A percentile compares a stretch with the other conserved stretches of the same genome.
These are phyloP conservation scores for Peucedramus taeniatus DNA, from an alignment of 2,113 vertebrate species.

Conservation along the genomic window DNA sequence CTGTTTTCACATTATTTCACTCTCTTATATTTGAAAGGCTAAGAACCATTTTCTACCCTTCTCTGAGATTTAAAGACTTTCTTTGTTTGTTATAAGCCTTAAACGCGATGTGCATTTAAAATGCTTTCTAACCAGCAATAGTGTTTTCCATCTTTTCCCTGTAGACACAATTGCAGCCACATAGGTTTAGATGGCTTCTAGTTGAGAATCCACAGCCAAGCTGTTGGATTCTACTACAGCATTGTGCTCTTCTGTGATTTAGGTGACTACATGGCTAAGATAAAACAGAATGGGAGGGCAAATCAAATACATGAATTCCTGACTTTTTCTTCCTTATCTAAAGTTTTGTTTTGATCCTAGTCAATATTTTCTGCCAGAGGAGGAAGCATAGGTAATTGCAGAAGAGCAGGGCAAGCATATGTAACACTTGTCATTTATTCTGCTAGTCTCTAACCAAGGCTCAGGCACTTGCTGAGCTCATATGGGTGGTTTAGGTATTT, in stretches of 20 bases:
- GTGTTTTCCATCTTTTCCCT: not conserved
- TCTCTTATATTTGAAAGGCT: not conserved
- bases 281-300: not conserved
- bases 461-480: not conserved
- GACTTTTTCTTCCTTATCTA: not conserved
- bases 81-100: not conserved
- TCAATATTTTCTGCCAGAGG: not conserved
- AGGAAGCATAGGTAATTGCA: not conserved
- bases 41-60: not conserved
- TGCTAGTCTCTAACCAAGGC: not conserved
- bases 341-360: not conserved
- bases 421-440: not conserved
- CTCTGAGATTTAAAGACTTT: not conserved
- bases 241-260: not conserved
- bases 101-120: not conserved
- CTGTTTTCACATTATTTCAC: not conserved
- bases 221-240: not conserved
- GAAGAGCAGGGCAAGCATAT: not conserved
- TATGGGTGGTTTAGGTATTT: not conserved
- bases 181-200: not conserved
- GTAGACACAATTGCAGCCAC: not conserved
- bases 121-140: not conserved
- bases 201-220: not conserved
- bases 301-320: not conserved
- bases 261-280: not conserved